Evolutionary conservation across 1,140 invertebrate species (phyloP).

Genomic region (Atta cephalotes): DNA sequence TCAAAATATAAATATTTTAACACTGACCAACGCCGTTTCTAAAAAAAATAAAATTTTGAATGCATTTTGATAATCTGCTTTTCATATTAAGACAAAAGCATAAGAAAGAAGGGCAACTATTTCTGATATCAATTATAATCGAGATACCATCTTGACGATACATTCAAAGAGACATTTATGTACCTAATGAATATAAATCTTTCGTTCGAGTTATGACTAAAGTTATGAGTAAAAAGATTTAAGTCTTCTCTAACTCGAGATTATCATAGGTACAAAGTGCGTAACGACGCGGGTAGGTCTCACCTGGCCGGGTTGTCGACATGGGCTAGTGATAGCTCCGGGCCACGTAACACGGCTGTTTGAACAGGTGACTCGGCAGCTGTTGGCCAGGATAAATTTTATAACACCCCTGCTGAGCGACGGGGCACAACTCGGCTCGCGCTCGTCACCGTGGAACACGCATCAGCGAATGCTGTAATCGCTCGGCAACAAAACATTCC

Average conservation of each 20-base stretch:
- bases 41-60: too few species aligned
- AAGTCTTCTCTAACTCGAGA: conserved; percentile 53
- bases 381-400: conserved; percentile 71
- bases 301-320: conserved; percentile 66
- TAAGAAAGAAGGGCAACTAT: neutral
- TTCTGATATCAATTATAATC: neutral
- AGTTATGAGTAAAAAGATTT: conserved; percentile 11
- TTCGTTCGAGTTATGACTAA: neutral
- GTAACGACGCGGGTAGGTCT: conserved; percentile 52
- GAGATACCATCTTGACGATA: neutral
- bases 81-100: too few species aligned
- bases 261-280: conserved; percentile 26
- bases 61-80: too few species aligned
- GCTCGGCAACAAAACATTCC: conserved; percentile 62
- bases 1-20: too few species aligned
- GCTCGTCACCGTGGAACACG: conserved; percentile 25
- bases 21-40: too few species aligned
- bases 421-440: conserved; percentile 3
- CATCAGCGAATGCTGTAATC: conserved; percentile 64
- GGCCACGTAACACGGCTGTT: conserved; percentile 71
- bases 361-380: conserved; percentile 75
- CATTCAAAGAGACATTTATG: neutral
- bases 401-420: conserved; percentile 65
- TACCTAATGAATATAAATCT: neutral
- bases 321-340: conserved; percentile 60